Base-by-base conservation (phyloP, 2,113 vertebrate species). In the Engraulis encrasicolus region DNA sequence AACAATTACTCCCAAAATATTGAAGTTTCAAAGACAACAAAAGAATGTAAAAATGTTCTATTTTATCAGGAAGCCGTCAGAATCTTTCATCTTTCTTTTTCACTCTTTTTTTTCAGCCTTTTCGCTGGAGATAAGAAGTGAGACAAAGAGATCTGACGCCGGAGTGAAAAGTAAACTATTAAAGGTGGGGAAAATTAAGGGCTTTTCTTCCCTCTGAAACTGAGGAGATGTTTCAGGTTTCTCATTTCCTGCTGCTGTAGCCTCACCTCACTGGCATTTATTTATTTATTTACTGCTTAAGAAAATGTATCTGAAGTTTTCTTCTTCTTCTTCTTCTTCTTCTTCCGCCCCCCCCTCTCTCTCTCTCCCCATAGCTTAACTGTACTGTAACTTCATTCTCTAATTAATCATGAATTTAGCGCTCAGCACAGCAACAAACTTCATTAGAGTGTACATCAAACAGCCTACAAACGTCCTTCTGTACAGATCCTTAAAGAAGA, bases 1-100 rank as follows among this genome's bases (percentile, higher is more conserved):
- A 97, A 99, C 97, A 98, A 99, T 98, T 98, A 98, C 91, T 94
- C 86, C 94, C 91, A 95, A 97, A 97, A 97, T 97, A 97, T 97
- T 94, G 96, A 98, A 96, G 95, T 96, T 97, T 96, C 96, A 96
- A 96, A 97, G 96, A 96, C 97, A 97, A 97, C 96, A 86, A 96
- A 96, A 94, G 96, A 97, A 97, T 95, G 96, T 97, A 95, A 96
- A 95, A 96, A 97, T 96, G 96, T 95, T 94, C 96, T 97, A 95
- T 93, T 96, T 45, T 45, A 96, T 96, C 95, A 88, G 91, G 92
- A 74, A 89, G 88, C 89, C 86, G 90, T 89, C 90, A 92, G 91
- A 93, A 94, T 95, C 92, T 93, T 94, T 94, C 93, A 94, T 90
- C 84, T 91, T 92, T 83, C 87, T 85, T 45, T 85, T 88, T 85